Conservation (phyloP, 64 coral and sea anemone genomes). For the Porites australiensis region DNA sequence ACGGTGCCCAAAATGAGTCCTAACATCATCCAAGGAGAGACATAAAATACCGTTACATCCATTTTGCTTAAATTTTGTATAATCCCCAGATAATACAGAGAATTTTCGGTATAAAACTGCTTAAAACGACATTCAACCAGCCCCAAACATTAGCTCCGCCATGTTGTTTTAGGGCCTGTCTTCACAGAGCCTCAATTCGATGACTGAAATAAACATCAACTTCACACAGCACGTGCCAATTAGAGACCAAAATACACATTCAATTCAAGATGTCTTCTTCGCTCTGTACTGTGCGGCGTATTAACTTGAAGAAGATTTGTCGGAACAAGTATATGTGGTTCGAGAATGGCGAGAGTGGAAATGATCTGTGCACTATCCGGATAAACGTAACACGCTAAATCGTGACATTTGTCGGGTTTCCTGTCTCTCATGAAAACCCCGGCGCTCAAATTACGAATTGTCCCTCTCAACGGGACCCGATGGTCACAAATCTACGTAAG, state of each 20-base stretch:
- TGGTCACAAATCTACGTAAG: not conserved
- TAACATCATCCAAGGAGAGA: not conserved
- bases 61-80: not conserved
- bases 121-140: not conserved
- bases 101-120: constrained; percentile 5
- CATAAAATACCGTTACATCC: constrained; percentile 26
- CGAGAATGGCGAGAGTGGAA: not conserved
- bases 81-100: not conserved
- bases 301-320: not conserved
- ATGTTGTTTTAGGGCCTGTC: not conserved
- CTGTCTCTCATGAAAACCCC: not conserved
- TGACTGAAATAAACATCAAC: constrained; percentile 3
- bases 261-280: not conserved
- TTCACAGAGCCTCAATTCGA: not conserved
- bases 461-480: not conserved
- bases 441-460: not conserved
- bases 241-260: not conserved
- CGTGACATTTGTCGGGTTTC: not conserved
- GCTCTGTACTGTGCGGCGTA: not conserved
- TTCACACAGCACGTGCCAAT: constrained; percentile 25
- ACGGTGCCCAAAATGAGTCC: constrained; percentile 13
- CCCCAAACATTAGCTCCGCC: constrained; percentile 20
- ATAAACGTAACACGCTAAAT: not conserved
- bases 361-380: not conserved
- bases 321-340: not conserved